A percentile compares a stretch with the other conserved stretches of the same genome.
phyloP scores from a whole-genome alignment of 2,113 vertebrate species.

The Hippoglossus stenolepis region DNA sequence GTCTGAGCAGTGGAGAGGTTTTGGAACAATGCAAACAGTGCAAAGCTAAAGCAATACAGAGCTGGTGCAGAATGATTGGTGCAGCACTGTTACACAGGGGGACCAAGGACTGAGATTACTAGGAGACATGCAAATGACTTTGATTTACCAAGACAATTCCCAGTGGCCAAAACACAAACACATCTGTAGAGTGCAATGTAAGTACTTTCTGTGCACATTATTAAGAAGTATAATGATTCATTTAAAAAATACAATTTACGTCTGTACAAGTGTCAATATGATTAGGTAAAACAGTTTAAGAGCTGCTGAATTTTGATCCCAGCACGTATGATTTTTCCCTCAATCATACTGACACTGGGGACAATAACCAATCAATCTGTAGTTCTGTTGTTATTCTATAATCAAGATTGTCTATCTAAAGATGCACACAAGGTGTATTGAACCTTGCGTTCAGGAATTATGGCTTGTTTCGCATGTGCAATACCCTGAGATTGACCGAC shows the following conservation, averaged over 20 bases:
- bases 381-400: neutral
- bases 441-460: too few species aligned
- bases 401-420: neutral
- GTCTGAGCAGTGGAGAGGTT: neutral
- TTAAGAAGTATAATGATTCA: neutral
- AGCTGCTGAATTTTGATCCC: neutral
- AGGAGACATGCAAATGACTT: neutral
- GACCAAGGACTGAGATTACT: neutral
- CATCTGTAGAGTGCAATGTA: neutral
- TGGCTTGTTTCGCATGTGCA: neutral
- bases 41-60: neutral
- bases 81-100: neutral
- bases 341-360: neutral
- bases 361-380: neutral
- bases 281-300: neutral
- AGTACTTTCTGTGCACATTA: neutral
- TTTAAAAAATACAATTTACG: neutral
- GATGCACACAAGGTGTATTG: neutral
- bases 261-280: neutral
- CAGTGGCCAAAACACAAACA: neutral
- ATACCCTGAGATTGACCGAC: neutral
- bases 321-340: too few species aligned
- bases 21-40: neutral
- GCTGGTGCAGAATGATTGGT: neutral
- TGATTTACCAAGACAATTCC: neutral